These are phyloP conservation scores for Zygothrica quintamaculata DNA, from an alignment of 2,888 invertebrate genomes.

Conservation along the genomic window DNA sequence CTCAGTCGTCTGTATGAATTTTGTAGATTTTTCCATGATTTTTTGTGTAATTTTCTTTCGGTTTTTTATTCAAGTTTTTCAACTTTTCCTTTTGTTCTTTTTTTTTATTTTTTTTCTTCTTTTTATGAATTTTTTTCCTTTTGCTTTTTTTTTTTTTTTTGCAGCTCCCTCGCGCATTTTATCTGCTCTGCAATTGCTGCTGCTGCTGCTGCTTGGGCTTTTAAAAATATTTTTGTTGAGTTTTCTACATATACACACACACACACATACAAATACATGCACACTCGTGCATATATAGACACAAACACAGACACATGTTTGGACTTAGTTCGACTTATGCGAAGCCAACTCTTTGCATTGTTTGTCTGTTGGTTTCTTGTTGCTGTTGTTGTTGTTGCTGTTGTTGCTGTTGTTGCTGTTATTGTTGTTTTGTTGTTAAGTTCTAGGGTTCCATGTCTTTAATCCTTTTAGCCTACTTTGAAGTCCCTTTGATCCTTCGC, in stretches of 20 bases:
- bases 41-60: constrained; percentile 36
- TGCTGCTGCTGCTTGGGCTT: constrained; percentile 62
- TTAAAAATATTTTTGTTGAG: constrained; percentile 69
- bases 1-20: background rate
- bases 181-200: constrained; percentile 59
- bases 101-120: constrained; percentile 28
- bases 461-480: constrained; percentile 12
- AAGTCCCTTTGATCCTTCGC: constrained; percentile 3
- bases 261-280: constrained; percentile 1
- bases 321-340: too few species aligned
- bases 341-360: background rate
- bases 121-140: constrained; percentile 42
- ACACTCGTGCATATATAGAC: constrained; percentile 2
- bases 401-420: background rate
- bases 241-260: constrained; percentile 46
- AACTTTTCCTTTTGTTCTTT: constrained; percentile 31
- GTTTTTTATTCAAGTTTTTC: constrained; percentile 1
- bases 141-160: constrained; percentile 45
- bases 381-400: too few species aligned
- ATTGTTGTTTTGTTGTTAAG: background rate
- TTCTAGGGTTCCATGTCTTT: constrained; percentile 4
- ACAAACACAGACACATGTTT: constrained; percentile 13
- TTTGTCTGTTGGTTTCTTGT: too few species aligned
- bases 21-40: constrained; percentile 21
- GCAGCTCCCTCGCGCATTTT: constrained; percentile 32